These are phyloP conservation scores for Tursiops truncatus DNA, from an alignment of 2,113 vertebrate species.

Conservation along the genomic window DNA sequence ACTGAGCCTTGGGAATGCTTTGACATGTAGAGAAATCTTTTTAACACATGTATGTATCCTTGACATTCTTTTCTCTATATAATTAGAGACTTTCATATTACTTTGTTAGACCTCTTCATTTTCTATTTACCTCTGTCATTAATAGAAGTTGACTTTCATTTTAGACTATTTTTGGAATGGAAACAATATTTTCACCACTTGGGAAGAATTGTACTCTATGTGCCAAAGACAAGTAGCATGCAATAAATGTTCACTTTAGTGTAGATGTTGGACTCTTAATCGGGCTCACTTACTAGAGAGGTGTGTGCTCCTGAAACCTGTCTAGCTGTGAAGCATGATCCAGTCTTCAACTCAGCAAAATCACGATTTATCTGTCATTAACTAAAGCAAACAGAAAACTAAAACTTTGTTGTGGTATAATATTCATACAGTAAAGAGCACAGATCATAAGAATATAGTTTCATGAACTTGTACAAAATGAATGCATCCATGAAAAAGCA, in stretches of 20 bases:
- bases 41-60: neutral
- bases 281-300: neutral
- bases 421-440: conserved; percentile 4
- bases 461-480: neutral
- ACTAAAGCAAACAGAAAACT: neutral
- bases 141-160: neutral
- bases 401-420: neutral
- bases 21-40: neutral
- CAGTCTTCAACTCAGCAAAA: neutral
- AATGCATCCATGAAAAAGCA: neutral
- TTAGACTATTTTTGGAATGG: conserved; percentile 5
- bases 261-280: neutral
- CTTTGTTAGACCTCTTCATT: neutral
- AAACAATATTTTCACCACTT: neutral
- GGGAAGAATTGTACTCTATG: neutral
- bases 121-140: conserved; percentile 12
- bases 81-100: neutral
- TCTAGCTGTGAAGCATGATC: neutral
- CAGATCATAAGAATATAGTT: neutral
- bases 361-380: neutral
- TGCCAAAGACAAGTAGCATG: neutral
- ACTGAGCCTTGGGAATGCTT: neutral
- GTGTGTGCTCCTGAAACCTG: neutral
- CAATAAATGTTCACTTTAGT: neutral
- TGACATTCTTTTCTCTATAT: neutral